A percentile compares a stretch with the other conserved stretches of the same genome.
Conservation (phyloP, 2,888 invertebrate genomes). For the Colostygia pectinataria region DNA sequence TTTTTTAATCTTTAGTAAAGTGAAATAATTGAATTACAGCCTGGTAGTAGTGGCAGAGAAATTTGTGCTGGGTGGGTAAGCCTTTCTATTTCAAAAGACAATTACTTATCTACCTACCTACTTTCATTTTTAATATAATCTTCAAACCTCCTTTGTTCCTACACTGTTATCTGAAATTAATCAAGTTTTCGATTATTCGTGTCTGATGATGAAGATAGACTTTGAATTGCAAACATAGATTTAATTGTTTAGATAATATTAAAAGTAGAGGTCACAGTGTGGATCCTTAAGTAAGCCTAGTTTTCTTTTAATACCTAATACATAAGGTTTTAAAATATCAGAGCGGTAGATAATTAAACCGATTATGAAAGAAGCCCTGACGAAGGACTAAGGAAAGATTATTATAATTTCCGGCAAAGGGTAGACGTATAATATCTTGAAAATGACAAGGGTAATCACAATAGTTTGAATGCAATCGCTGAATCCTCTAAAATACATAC, state of each 20-base stretch:
- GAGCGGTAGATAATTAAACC: too few relatives aligned
- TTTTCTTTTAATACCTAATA: too few relatives aligned
- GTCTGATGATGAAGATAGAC: constrained; percentile 28
- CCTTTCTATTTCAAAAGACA: constrained; percentile 52
- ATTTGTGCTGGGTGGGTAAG: constrained; percentile 40
- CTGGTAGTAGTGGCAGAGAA: constrained; percentile 46
- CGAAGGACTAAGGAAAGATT: constrained; percentile 3
- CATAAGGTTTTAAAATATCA: too few relatives aligned
- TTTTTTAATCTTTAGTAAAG: too few relatives aligned
- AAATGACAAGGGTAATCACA: too few relatives aligned
- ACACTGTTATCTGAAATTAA: constrained; percentile 23
- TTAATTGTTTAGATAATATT: constrained; percentile 19
- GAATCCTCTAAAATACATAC: constrained; percentile 7
- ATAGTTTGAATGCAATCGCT: too few relatives aligned
- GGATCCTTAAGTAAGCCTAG: constrained; percentile 16
- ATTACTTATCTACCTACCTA: too few relatives aligned
- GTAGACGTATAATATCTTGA: too few relatives aligned
- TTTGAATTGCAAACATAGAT: constrained; percentile 20
- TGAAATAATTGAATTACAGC: constrained; percentile 62
- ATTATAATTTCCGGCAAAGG: constrained; percentile 2
- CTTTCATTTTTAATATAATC: constrained; percentile 46
- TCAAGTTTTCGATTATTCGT: constrained; percentile 28
- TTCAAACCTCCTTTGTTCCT: constrained; percentile 36
- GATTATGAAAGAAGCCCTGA: too few relatives aligned
- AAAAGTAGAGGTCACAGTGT: constrained; percentile 13